These are phyloP conservation scores for Drosophila stalkeri DNA, from an alignment of 2,888 invertebrate species.

Conservation along the genomic window DNA sequence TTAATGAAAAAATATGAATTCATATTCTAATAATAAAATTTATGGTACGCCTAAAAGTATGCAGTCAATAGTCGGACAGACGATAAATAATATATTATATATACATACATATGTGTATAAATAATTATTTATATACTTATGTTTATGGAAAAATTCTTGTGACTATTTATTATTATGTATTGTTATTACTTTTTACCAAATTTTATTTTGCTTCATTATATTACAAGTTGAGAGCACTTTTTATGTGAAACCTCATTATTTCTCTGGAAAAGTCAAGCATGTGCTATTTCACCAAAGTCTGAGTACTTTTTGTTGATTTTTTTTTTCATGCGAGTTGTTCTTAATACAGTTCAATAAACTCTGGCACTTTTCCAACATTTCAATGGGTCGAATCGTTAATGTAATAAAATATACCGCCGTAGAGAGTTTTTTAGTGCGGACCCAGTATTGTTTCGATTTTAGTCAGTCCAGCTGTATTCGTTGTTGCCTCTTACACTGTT, in stretches of 20 bases:
- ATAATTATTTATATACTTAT: not conserved
- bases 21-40: not conserved
- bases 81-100: not conserved
- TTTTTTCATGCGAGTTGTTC: slow-evolving; percentile 1
- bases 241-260: not conserved
- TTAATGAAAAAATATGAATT: not conserved
- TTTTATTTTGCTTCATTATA: not conserved
- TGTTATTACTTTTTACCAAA: not conserved
- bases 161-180: not conserved
- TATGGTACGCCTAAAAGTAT: slow-evolving; percentile 34
- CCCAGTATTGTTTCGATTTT: slow-evolving; percentile 1
- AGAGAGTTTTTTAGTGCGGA: slow-evolving; percentile 9
- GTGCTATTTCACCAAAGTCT: not conserved
- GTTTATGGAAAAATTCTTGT: not conserved
- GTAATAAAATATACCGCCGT: slow-evolving; percentile 10
- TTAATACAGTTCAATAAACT: slow-evolving; percentile 10
- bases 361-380: slow-evolving; percentile 9
- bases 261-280: not conserved
- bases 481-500: not conserved
- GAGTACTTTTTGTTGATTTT: not conserved
- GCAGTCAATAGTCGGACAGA: slow-evolving; percentile 9
- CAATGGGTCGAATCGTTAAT: not conserved
- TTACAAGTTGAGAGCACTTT: not conserved
- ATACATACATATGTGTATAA: not conserved
- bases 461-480: not conserved